Base-by-base conservation (phyloP, 2,888 invertebrate species). In the Troilus luridus region DNA sequence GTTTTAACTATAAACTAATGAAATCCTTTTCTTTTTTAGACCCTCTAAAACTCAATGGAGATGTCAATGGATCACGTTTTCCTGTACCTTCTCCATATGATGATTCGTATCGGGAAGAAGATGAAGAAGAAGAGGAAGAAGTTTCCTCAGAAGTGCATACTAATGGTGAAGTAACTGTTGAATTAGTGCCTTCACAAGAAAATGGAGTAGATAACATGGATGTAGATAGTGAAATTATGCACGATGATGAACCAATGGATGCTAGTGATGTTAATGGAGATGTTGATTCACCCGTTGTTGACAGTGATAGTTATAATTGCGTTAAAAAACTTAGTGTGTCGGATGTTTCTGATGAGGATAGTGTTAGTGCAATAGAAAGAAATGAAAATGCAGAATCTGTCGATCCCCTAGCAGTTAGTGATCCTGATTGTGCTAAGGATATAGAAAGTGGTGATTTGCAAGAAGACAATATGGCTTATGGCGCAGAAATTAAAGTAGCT, bases 1-100 rank as follows among this genome's bases (percentile, higher is more conserved):
- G 21, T 24, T 41, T 62, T 3, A 59, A 81, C 5, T 59, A 0
- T 12, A 72, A 41, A 90, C 56, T 64, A 77, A 62, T 89, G 54
- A 2, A 64, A 54, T 59, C 54, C 60, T 60, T 88, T 90, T 88
- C 91, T 88, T 59, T 94, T 94, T 72, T 93, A 94, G 94, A 94
- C 93, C 93, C 92, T 91, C 92, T 94, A 92, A 94, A 94, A 93
- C 93, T 94, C 91, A 95, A 95, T 92, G 95, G 95, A 91, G 93
- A 93, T 88, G 93, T 95, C 92, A 95, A 95, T 93, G 95, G 95
- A 72, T 94, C 93, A 90, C 94, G 93, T 92, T 94, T 94, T 91
- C 77, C 90, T 77, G 8, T 90, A 58, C 90, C 90, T 24, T 72
- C 90, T 67, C 72, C 90, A 58, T 91, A 90, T 88, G 90, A 90